phyloP scores from a whole-genome alignment of 2,113 vertebrate species.

The Choloepus hoffmanni region DNA sequence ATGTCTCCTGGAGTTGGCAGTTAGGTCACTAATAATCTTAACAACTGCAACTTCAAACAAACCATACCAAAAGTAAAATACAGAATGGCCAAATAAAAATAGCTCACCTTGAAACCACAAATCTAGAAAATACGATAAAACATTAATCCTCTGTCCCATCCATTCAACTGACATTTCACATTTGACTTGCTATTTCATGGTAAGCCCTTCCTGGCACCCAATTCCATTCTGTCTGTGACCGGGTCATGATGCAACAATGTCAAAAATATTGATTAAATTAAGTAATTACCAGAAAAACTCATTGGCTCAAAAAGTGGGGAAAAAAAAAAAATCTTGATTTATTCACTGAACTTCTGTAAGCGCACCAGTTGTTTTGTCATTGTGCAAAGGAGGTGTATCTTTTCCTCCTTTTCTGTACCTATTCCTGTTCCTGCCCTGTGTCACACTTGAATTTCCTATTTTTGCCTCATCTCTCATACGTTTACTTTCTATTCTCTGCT shows the following conservation, averaged over 20 bases:
- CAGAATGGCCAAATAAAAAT: neutral
- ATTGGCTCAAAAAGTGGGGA: neutral
- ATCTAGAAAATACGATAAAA: neutral
- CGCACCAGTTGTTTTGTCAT: neutral
- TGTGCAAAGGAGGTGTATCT: neutral
- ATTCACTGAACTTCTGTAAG: neutral
- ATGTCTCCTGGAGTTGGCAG: neutral
- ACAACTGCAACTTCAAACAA: neutral
- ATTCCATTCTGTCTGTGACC: neutral
- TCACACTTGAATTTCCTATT: neutral
- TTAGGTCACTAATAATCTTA: neutral
- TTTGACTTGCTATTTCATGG: neutral
- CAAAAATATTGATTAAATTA: neutral
- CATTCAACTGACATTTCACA: neutral
- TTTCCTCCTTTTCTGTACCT: neutral
- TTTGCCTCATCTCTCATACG: neutral
- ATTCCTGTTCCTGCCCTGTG: rapidly evolving
- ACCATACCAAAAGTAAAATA: neutral
- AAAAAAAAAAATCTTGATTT: neutral
- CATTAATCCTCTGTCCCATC: neutral
- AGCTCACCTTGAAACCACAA: neutral
- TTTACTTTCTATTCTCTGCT: neutral
- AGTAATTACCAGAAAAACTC: too few species aligned
- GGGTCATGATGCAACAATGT: neutral
- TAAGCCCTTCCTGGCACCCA: neutral